These are phyloP conservation scores for Pyrocephalus nanus DNA, from an alignment of 2,797 vertebrate species.

Conservation along the genomic window DNA sequence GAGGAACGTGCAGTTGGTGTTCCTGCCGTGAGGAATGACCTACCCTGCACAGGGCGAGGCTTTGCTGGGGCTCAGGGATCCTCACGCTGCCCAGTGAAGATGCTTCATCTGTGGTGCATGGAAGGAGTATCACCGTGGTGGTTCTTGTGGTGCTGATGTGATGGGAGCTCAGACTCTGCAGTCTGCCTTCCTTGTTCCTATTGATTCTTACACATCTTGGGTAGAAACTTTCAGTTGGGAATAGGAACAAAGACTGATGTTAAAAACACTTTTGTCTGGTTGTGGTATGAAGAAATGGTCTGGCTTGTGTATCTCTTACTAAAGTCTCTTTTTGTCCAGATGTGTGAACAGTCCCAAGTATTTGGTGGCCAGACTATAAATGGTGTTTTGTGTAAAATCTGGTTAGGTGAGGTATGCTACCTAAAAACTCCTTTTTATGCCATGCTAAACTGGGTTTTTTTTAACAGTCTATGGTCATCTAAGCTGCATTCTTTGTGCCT, in stretches of 20 bases:
- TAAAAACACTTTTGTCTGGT: background rate
- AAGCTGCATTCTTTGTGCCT: constrained; percentile 15
- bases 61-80: background rate
- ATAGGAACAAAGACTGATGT: background rate
- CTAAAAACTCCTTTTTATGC: background rate
- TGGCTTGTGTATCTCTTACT: background rate
- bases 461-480: background rate
- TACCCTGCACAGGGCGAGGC: background rate
- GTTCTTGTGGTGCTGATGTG: background rate
- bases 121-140: fast-evolving
- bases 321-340: background rate
- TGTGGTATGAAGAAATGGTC: background rate
- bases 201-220: background rate
- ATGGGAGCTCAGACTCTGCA: background rate
- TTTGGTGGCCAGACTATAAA: background rate
- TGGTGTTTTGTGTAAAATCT: background rate
- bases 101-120: background rate
- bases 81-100: background rate
- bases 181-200: background rate
- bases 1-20: background rate
- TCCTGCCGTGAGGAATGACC: background rate
- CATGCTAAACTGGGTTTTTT: background rate
- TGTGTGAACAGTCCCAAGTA: background rate
- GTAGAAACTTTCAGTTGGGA: background rate
- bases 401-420: background rate